phyloP scores from a whole-genome alignment of 2,888 invertebrate species.

The Yponomeuta evonymella region DNA sequence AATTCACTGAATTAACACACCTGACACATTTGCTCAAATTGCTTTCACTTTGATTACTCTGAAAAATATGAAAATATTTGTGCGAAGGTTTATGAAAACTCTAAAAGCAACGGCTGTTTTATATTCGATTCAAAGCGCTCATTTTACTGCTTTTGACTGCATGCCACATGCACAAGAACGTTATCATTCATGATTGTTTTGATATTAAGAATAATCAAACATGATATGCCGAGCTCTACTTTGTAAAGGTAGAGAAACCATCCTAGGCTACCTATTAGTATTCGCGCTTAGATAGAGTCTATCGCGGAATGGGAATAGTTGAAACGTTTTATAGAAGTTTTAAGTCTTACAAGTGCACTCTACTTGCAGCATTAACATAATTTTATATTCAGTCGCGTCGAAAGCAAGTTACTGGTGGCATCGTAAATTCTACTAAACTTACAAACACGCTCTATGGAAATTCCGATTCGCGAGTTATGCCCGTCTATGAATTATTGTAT shows the following conservation, averaged over 20 bases:
- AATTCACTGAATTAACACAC: conserved; percentile 64
- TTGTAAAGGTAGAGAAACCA: background rate
- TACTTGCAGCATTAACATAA: conserved; percentile 61
- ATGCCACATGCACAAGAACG: background rate
- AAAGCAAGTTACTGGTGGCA: conserved; percentile 60
- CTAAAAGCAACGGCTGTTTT: background rate
- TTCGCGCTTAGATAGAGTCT: conserved; percentile 38
- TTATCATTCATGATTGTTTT: background rate
- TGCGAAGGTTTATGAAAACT: background rate
- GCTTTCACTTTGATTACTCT: conserved; percentile 17
- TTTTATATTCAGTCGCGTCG: conserved; percentile 67
- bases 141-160: background rate
- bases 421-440: conserved; percentile 67
- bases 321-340: conserved; percentile 57
- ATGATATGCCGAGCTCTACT: background rate
- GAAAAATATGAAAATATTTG: background rate
- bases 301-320: conserved; percentile 47
- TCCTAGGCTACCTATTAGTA: conserved; percentile 20
- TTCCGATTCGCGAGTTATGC: conserved; percentile 62
- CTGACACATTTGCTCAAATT: conserved; percentile 50
- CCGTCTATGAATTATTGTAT: conserved; percentile 47
- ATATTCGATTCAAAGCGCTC: background rate
- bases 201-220: background rate
- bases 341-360: conserved; percentile 53
- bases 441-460: conserved; percentile 60